Conservation (phyloP, 2,113 vertebrate genomes). For the Falco punctatus region DNA sequence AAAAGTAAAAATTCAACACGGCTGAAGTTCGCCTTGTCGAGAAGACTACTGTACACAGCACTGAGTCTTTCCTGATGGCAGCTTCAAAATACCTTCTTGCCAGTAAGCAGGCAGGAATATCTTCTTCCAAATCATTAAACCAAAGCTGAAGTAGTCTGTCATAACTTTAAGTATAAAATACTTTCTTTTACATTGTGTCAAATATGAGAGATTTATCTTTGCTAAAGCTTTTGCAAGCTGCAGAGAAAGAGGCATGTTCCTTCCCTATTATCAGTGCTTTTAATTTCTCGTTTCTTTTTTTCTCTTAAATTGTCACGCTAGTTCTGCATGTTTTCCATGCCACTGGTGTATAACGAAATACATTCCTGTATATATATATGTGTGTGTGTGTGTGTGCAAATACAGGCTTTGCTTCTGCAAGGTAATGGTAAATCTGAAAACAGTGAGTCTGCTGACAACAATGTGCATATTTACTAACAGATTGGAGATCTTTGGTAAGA, state of each 20-base stretch:
- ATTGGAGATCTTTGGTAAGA: background rate
- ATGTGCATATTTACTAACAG: background rate
- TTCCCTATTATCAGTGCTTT: background rate
- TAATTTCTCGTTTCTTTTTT: background rate
- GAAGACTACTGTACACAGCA: background rate
- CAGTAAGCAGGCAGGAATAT: background rate
- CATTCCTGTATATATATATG: fast-evolving
- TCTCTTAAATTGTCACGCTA: background rate
- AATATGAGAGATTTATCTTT: background rate
- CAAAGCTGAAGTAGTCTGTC: background rate
- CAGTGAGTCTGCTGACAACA: background rate
- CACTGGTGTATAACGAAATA: background rate
- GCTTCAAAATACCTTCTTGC: background rate
- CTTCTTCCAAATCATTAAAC: background rate
- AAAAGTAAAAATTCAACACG: background rate
- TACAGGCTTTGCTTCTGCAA: background rate
- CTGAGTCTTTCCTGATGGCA: background rate
- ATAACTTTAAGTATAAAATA: background rate
- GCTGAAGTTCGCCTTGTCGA: background rate
- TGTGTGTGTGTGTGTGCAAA: background rate
- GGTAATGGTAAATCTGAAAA: background rate
- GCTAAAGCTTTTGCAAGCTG: background rate
- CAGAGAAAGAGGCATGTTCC: background rate
- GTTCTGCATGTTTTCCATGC: background rate
- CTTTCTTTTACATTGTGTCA: background rate